Percentiles rank a stretch among this genome's conserved stretches.
Conservation (phyloP, 1,140 invertebrate species). For the Trichonephila inaurata region DNA sequence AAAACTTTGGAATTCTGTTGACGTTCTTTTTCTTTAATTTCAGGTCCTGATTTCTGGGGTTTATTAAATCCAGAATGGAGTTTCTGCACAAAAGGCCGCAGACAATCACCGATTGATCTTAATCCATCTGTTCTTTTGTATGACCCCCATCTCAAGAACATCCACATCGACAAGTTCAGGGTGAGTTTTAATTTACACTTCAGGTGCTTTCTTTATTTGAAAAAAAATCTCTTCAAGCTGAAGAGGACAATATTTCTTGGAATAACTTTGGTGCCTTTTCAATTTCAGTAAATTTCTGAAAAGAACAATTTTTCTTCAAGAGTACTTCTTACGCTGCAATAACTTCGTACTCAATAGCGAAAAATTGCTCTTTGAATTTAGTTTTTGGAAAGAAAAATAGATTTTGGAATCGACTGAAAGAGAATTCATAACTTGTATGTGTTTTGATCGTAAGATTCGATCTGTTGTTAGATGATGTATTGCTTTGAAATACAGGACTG, state of each 20-base stretch:
- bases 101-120: conserved; percentile 97
- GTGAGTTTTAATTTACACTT: conserved; percentile 71
- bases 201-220: neutral
- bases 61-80: conserved; percentile 98
- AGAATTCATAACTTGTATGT: neutral
- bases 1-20: neutral
- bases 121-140: conserved; percentile 95
- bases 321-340: neutral
- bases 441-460: neutral
- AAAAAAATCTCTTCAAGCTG: neutral
- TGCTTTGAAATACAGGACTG: neutral
- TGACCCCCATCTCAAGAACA: conserved; percentile 93
- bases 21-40: conserved; percentile 26
- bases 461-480: neutral
- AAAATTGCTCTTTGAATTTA: conserved; percentile 6
- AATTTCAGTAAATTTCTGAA: neutral
- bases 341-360: neutral
- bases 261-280: neutral
- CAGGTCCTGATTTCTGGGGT: conserved; percentile 97
- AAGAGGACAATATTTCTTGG: conserved; percentile 22
- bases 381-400: conserved; percentile 6
- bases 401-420: neutral
- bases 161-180: conserved; percentile 90
- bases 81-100: conserved; percentile 94
- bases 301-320: conserved; percentile 26